These are phyloP conservation scores for Clarias magur DNA, from an alignment of 2,113 vertebrate genomes.

Conservation along the genomic window DNA sequence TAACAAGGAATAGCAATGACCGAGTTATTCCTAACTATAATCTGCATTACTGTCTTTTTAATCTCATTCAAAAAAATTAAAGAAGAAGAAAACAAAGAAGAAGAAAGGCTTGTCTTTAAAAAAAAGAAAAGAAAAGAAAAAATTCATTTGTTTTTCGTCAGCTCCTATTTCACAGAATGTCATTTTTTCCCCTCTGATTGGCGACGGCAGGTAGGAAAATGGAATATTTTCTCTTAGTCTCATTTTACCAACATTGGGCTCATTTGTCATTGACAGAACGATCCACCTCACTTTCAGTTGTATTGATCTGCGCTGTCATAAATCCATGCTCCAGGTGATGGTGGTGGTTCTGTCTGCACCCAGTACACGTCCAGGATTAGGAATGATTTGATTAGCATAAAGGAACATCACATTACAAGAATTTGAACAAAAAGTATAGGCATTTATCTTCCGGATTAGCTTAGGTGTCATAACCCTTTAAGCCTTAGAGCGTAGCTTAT, in stretches of 20 bases:
- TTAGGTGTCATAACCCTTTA: background rate
- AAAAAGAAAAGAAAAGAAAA: background rate
- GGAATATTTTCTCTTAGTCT: slow-evolving; percentile 63
- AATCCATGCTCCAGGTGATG: slow-evolving; percentile 60
- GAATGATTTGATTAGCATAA: background rate
- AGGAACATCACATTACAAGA: slow-evolving; percentile 4
- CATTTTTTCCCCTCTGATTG: slow-evolving; percentile 59
- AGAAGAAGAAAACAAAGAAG: background rate
- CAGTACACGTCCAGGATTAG: slow-evolving; percentile 3
- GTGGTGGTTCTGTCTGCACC: slow-evolving; percentile 45
- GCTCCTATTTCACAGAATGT: slow-evolving; percentile 60
- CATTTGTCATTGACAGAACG: slow-evolving; percentile 66
- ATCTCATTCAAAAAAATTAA: slow-evolving; percentile 10
- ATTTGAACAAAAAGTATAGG: slow-evolving; percentile 4
- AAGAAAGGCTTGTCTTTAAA: background rate
- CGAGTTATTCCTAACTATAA: slow-evolving; percentile 4
- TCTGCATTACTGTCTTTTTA: slow-evolving; percentile 29
- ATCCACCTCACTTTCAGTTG: slow-evolving; percentile 59
- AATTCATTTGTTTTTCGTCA: slow-evolving; percentile 65
- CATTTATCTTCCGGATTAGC: background rate
- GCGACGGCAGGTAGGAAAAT: slow-evolving; percentile 49
- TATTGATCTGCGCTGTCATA: slow-evolving; percentile 68
- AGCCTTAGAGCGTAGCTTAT: background rate
- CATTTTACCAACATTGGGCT: slow-evolving; percentile 62
- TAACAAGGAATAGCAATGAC: background rate